Evolutionary conservation across 37 sponge, comb jelly and placozoan species (phyloP).

Genomic region (Oopsacas minuta): DNA sequence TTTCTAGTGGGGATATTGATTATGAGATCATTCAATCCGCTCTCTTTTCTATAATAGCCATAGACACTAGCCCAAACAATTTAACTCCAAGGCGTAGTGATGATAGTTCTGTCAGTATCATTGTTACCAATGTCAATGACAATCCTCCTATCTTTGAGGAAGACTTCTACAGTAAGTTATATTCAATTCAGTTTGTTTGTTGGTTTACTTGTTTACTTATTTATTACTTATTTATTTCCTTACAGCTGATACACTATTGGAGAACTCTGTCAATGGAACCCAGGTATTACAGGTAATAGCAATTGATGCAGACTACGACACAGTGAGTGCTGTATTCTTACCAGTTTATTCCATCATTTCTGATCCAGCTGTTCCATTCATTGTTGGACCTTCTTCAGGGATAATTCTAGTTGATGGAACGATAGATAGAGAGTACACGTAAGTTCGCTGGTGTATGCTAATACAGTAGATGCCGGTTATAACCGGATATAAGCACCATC

Average conservation of each 20-base stretch:
- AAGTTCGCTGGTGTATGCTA: no score
- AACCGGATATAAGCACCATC: no score
- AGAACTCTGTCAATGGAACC: background rate
- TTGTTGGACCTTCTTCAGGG: background rate
- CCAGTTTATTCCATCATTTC: background rate
- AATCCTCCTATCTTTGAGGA: constrained; percentile 30
- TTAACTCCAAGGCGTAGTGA: background rate
- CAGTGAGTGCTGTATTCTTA: background rate
- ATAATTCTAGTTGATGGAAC: background rate
- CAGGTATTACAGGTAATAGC: background rate
- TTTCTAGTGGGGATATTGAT: background rate
- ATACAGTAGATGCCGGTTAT: no score
- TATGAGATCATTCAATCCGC: background rate
- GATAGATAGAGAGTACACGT: background rate
- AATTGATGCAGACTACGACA: background rate
- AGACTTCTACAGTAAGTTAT: background rate
- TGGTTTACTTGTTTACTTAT: background rate
- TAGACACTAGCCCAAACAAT: background rate
- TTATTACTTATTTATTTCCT: background rate
- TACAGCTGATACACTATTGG: background rate
- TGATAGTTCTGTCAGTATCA: constrained; percentile 19
- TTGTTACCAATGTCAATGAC: constrained; percentile 41
- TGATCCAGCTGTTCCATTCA: background rate
- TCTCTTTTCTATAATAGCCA: background rate
- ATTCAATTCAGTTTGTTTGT: background rate